Evolutionary conservation across 64 coral and sea anemone genomes (phyloP).

Genomic region (Montipora sp.): DNA sequence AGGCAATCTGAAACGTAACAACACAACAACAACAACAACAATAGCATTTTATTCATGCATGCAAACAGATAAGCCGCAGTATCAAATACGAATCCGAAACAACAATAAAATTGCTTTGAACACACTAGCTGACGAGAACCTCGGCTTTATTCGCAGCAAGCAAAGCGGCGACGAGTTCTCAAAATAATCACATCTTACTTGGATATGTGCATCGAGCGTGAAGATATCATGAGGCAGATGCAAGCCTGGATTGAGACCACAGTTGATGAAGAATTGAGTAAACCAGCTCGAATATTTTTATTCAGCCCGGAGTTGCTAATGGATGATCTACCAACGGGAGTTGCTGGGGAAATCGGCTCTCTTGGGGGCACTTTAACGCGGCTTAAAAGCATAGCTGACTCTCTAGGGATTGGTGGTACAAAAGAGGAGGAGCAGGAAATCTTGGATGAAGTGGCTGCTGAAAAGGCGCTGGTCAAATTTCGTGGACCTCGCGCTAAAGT

Average conservation of each 20-base stretch:
- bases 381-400: conserved; percentile 84
- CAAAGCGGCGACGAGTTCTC: conserved; percentile 47
- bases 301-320: conserved; percentile 77
- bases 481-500: conserved; percentile 5
- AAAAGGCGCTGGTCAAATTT: neutral
- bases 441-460: neutral
- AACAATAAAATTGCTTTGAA: too few relatives aligned
- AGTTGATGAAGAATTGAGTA: conserved; percentile 62
- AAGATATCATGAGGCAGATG: conserved; percentile 80
- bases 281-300: conserved; percentile 12
- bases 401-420: conserved; percentile 71
- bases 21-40: too few relatives aligned
- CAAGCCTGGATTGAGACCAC: conserved; percentile 78
- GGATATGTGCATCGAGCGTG: conserved; percentile 70
- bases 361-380: conserved; percentile 34
- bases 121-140: neutral
- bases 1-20: too few relatives aligned
- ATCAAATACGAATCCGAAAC: too few relatives aligned
- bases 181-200: conserved; percentile 65
- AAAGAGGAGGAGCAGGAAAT: conserved; percentile 11
- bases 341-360: conserved; percentile 39
- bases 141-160: conserved; percentile 26
- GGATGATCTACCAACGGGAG: conserved; percentile 35
- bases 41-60: too few relatives aligned
- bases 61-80: too few relatives aligned